Evolutionary conservation across 2,797 vertebrate species (phyloP), one percentile per base, ranked within the genome.

Genomic region (Urocyon cinereoargenteus): DNA sequence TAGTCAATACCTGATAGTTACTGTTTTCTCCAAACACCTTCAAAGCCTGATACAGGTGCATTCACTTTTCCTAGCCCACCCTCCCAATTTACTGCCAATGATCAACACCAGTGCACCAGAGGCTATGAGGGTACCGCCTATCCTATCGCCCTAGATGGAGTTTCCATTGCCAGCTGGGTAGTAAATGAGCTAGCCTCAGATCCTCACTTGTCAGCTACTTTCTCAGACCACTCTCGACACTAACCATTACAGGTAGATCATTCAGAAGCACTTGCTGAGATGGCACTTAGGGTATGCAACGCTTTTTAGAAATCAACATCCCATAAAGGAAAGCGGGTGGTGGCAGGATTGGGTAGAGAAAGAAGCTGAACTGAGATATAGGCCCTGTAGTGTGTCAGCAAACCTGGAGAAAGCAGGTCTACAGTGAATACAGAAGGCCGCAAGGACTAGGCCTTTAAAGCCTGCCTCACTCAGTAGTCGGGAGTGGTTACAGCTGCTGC

Each of bases 241-340:
- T 45, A 91, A 49, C 36, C 62, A 75, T 72, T 73, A 49, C 14
- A 66, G 16, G 5, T 68, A 79, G n/a, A 77, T 89, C 96, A 70
- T n/a, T 94, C 26, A 94, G 92, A 90, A 96, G 55, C 34, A 87
- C 49, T 34, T 61, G 26, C 53, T 45, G 45, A 81, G 36, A 66
- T 24, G 16, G 55, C 55, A 73, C 11, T 7, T 66, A 40, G 18
- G 22, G 34, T 70, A 34, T 21, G 7, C 3, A 6, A 36, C 61
- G 26, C 49, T 86, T 86, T 94, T 55, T 11, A 49, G 70, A 36
- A 10, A 45, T 59, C 84, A 51, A 86, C 1, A 14, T 10, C 18
- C 21, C 24, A 11, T 55, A 34, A 90, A 92, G 19, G 13, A 40
- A 85, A 91, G 34, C n/a, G 3, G 4, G 2, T 3, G 22, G 12